Conservation (phyloP, 2,888 invertebrate species). For the Papilio demoleus region DNA sequence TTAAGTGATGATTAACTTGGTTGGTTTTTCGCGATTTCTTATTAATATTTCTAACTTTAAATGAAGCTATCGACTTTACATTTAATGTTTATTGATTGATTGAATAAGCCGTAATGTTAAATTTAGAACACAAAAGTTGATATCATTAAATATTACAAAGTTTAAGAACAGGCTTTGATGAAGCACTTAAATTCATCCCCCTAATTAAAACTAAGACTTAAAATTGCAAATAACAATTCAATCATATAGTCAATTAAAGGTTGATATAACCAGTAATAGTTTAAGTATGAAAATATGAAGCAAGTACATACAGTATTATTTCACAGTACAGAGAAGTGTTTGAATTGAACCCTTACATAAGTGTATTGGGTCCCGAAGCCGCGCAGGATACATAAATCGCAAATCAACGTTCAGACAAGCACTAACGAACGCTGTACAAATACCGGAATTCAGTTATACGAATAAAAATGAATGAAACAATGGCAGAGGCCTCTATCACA, state of each 20-base stretch:
- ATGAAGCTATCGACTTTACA: not conserved
- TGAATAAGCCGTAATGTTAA: not conserved
- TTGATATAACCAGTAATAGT: no score
- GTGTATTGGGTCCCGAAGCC: conserved; percentile 65
- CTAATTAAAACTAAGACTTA: no score
- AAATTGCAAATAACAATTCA: no score
- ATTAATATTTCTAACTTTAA: not conserved
- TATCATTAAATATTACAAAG: not conserved
- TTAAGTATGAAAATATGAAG: no score
- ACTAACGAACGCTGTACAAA: conserved; percentile 78
- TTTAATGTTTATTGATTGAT: not conserved
- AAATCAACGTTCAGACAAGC: conserved; percentile 71
- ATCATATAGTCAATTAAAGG: no score
- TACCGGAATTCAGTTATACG: conserved; percentile 67
- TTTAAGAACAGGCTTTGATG: no score
- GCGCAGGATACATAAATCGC: conserved; percentile 61
- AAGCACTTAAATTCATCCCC: no score
- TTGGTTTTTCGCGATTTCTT: conserved; percentile 9
- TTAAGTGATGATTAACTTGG: conserved; percentile 29
- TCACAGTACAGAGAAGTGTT: conserved; percentile 47
- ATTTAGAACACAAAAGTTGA: conserved; percentile 24
- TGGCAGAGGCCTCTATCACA: conserved; percentile 63
- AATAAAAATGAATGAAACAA: conserved; percentile 73
- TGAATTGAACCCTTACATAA: conserved; percentile 51
- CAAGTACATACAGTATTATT: no score